Percentiles rank a stretch among this genome's conserved stretches.
Conservation (phyloP, 2,797 vertebrate genomes). For the Sebastes variabilis region DNA sequence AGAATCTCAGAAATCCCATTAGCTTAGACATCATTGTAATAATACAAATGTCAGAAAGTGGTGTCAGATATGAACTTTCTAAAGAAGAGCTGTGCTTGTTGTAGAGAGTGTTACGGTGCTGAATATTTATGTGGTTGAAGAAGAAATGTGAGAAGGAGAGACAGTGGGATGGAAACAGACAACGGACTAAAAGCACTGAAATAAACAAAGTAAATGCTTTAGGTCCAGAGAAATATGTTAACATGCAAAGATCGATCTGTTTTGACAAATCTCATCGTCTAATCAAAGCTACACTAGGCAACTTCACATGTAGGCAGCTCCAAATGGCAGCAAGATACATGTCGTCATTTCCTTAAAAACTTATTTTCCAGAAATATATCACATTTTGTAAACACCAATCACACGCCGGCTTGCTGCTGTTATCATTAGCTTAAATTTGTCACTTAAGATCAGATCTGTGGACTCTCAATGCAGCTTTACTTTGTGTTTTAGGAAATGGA, state of each 20-base stretch:
- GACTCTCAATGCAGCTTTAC: not conserved
- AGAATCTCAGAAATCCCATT: not conserved
- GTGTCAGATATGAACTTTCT: conserved; percentile 20
- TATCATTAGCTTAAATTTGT: not conserved
- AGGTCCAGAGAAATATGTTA: conserved; percentile 42
- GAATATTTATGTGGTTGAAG: not conserved
- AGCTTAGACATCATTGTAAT: not conserved
- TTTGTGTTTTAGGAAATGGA: not conserved
- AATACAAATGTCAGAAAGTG: conserved; percentile 4
- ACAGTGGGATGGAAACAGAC: conserved; percentile 2
- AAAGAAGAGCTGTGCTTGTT: conserved; percentile 52
- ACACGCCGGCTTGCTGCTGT: not conserved
- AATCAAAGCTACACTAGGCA: conserved; percentile 21
- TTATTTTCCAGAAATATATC: not conserved
- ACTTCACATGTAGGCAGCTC: not conserved
- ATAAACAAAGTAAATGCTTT: conserved; percentile 22
- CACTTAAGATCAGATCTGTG: too few relatives aligned
- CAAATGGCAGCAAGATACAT: not conserved
- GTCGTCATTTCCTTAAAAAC: not conserved
- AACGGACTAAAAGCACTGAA: conserved; percentile 12
- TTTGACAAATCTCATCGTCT: conserved; percentile 3
- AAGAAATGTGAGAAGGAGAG: not conserved
- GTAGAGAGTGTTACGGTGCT: not conserved
- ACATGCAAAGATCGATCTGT: not conserved
- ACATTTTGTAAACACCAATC: not conserved